Conservation (phyloP, 2,888 invertebrate genomes). For the Sphaeridia pumilis region DNA sequence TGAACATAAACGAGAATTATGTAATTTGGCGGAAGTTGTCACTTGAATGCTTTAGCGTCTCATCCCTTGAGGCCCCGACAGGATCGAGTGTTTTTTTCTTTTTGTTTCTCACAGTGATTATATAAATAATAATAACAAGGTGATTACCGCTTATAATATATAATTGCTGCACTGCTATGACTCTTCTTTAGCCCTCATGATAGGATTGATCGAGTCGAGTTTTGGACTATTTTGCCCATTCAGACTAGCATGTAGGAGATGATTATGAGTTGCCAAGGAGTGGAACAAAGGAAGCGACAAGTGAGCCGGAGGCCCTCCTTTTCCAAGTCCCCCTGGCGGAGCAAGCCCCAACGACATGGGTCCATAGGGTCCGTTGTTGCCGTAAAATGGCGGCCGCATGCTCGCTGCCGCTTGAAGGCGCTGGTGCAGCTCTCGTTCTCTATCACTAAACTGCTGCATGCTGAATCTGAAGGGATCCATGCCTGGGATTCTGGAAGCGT, state of each 20-base stretch:
- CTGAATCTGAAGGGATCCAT: constrained; percentile 28
- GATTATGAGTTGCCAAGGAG: constrained; percentile 21
- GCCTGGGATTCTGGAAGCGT: constrained; percentile 20
- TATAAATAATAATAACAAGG: no score
- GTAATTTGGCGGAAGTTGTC: no score
- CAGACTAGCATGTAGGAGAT: constrained; percentile 33
- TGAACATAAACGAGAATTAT: no score
- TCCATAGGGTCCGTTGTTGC: constrained; percentile 22
- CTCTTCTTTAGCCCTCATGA: constrained; percentile 20
- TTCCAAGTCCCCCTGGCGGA: constrained; percentile 18
- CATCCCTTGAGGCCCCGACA: no score
- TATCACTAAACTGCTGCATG: constrained; percentile 30
- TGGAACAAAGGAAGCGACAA: constrained; percentile 28
- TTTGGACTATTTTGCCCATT: constrained; percentile 33
- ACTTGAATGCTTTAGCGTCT: no score
- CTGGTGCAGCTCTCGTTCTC: constrained; percentile 27
- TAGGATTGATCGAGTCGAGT: constrained; percentile 7
- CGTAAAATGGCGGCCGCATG: constrained; percentile 22
- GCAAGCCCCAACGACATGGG: constrained; percentile 19
- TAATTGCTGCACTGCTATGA: constrained; percentile 19
- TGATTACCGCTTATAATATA: no score
- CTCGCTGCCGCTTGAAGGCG: constrained; percentile 17
- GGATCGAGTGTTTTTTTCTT: no score
- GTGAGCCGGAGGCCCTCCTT: constrained; percentile 19
- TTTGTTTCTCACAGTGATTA: no score